These are phyloP conservation scores for Leucania comma DNA, from an alignment of 2,888 invertebrate genomes.

Conservation along the genomic window DNA sequence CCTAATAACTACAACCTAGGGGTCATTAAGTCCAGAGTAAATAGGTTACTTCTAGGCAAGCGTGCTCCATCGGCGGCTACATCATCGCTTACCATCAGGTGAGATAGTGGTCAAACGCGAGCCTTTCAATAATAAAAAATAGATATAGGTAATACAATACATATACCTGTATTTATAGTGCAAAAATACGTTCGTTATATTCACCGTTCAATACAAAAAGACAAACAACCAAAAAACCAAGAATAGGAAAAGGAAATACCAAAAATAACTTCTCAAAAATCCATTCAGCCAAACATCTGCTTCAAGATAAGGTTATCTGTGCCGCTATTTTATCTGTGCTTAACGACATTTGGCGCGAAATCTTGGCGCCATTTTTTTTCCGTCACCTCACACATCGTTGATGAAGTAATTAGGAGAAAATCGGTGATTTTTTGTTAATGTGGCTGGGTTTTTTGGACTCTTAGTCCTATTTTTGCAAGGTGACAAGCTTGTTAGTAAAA, in stretches of 20 bases:
- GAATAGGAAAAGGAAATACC: slow-evolving; percentile 60
- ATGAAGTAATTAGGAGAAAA: slow-evolving; percentile 62
- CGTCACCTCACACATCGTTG: slow-evolving; percentile 65
- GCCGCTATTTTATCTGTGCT: slow-evolving; percentile 63
- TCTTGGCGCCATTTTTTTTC: slow-evolving; percentile 64
- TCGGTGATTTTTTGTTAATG: slow-evolving; percentile 45
- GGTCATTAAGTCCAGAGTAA: too few species aligned
- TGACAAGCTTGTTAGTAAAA: slow-evolving; percentile 23
- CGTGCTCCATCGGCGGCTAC: too few species aligned
- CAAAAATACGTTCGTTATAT: not conserved
- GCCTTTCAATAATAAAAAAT: too few species aligned
- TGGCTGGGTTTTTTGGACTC: slow-evolving; percentile 32
- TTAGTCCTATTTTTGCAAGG: not conserved
- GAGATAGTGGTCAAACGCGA: too few species aligned
- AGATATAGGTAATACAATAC: too few species aligned
- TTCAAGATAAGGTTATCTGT: slow-evolving; percentile 63
- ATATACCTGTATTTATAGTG: too few species aligned
- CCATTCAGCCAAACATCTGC: slow-evolving; percentile 60
- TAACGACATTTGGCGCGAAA: slow-evolving; percentile 68
- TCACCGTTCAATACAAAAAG: not conserved
- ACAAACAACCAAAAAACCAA: slow-evolving; percentile 7
- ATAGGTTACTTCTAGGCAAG: too few species aligned
- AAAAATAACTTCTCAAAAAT: slow-evolving; percentile 61
- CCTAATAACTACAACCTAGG: too few species aligned
- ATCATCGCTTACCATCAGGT: too few species aligned